Conservation (phyloP, 37 sponge, comb jelly and placozoan species). For the Eunapius fragilis region DNA sequence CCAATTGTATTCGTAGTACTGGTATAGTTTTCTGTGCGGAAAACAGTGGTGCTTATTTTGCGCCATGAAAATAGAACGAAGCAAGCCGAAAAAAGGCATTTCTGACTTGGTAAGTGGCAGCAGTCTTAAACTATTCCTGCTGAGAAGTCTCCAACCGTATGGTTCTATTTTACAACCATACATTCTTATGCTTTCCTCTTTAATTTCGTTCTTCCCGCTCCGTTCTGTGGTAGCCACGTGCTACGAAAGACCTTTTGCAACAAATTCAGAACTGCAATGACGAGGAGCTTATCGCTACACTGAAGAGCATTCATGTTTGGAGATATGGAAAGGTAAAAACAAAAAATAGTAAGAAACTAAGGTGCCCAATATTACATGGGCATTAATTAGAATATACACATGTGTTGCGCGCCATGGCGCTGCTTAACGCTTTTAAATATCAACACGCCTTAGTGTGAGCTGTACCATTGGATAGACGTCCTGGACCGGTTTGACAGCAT, state of each 20-base stretch:
- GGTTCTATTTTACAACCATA: too few species aligned
- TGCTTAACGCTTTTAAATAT: neutral
- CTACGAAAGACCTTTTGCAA: conserved; percentile 70
- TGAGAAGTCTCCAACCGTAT: neutral
- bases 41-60: too few species aligned
- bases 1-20: too few species aligned
- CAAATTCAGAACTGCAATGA: conserved; percentile 62
- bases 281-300: conserved; percentile 47
- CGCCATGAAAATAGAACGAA: conserved; percentile 84
- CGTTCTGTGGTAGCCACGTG: conserved; percentile 52
- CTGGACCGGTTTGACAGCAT: conserved; percentile 92
- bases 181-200: neutral
- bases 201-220: neutral
- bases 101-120: conserved; percentile 60
- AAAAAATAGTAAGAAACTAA: neutral
- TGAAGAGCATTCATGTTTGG: conserved; percentile 71
- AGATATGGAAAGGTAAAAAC: conserved; percentile 84
- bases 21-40: too few species aligned
- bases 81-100: conserved; percentile 74
- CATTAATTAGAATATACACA: conserved; percentile 21
- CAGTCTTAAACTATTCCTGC: neutral
- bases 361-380: neutral
- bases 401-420: neutral
- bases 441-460: conserved; percentile 77
- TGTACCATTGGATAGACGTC: conserved; percentile 97